Evolutionary conservation across 2,888 invertebrate species (phyloP), one percentile per base, ranked within the genome.

Genomic region (Drosophila monieri): DNA sequence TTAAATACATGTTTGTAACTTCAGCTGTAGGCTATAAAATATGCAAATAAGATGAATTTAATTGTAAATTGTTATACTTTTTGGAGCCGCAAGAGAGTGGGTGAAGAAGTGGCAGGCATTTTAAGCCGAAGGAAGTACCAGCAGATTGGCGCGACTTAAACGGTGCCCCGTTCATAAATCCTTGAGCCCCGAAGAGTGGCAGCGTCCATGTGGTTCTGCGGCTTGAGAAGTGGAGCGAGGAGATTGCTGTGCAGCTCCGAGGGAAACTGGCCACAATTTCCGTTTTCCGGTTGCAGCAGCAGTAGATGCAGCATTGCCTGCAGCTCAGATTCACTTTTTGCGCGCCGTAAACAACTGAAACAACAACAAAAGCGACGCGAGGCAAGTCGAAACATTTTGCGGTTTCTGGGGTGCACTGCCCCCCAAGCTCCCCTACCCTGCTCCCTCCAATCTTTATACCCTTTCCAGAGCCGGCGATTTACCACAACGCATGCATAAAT

Each of bases 401-500:
- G 85, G 81, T 87, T 76, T 47, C 57, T 49, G 78, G 70, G 65
- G 65, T 52, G 54, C 59, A 35, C 15, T 35, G 59, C 67, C 64
- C 55, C 58, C 27, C 25, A 9, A 15, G 15, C 12, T 14, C 32
- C 21, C 25, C 8, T 14, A 23, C 37, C 30, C 43, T 3, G 6
- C 6, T n/a, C 35, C 35, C n/a, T 14, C 6, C 35, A n/a, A 35
- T 35, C 35, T 35, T 6, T 35, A 35, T 35, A 21, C 15, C 25
- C 23, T 48, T 23, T 56, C 57, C 66, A 65, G 67, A 54, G 51
- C 56, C 73, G 60, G 6, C 80, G 65, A 70, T 69, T 76, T 54
- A 80, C 81, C 87, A 71, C 87, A 81, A 81, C 81, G 85, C 81
- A 87, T 83, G 81, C 87, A 83, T 83, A 83, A 83, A 87, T 83